A percentile compares a stretch with the other conserved stretches of the same genome.
Conservation (phyloP, 2,888 invertebrate species). For the Neoascia interrupta region DNA sequence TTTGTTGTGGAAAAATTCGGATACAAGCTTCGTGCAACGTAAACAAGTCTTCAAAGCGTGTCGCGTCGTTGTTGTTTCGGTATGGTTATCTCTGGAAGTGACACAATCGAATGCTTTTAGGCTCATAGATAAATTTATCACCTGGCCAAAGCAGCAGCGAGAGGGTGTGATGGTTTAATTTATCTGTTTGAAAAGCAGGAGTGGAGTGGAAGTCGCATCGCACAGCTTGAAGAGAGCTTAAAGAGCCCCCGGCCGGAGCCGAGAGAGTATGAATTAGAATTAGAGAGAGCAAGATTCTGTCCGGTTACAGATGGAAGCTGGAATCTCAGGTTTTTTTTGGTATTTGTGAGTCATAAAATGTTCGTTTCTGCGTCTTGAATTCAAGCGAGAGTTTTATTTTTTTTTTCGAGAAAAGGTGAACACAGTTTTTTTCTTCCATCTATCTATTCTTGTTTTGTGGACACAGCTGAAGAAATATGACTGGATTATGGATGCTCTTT, state of each 20-base stretch:
- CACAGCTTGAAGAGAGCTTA: conserved; percentile 1
- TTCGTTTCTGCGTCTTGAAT: conserved; percentile 38
- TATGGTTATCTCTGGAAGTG: too few species aligned
- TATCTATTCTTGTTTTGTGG: conserved; percentile 23
- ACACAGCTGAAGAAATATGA: conserved; percentile 32
- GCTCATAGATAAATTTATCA: conserved; percentile 36
- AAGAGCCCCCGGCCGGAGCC: conserved; percentile 8
- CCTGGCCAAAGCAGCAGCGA: conserved; percentile 14
- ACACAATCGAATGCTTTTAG: too few species aligned
- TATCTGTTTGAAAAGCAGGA: conserved; percentile 16
- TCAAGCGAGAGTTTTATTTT: conserved; percentile 52
- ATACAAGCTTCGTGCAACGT: background rate
- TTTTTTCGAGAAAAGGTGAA: too few species aligned
- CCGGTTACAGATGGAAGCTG: conserved; percentile 51
- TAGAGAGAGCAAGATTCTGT: conserved; percentile 3
- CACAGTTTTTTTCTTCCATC: too few species aligned
- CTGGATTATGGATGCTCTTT: too few species aligned
- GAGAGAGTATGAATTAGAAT: too few species aligned
- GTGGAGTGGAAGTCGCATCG: background rate
- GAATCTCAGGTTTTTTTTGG: conserved; percentile 10
- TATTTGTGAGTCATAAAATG: conserved; percentile 36
- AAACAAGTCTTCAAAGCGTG: conserved; percentile 44
- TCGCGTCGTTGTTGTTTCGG: too few species aligned
- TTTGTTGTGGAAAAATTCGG: conserved; percentile 30
- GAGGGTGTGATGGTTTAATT: conserved; percentile 40